Conservation (phyloP, 2,113 vertebrate genomes). For the Chloropsis cyanopogon region DNA sequence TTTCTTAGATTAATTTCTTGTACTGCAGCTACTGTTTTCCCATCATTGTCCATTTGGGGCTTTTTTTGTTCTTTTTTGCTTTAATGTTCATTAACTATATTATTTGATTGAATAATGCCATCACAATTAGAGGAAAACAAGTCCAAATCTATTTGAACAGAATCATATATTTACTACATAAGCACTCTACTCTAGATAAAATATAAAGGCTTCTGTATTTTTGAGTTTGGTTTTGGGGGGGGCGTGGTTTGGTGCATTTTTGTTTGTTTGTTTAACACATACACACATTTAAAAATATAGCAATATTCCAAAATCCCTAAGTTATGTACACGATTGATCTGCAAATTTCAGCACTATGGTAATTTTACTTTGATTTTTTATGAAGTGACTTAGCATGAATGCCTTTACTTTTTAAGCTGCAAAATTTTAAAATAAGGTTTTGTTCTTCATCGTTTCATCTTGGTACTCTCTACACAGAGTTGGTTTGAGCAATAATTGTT, state of each 20-base stretch:
- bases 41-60: not conserved
- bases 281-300: not conserved
- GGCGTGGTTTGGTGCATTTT: not conserved
- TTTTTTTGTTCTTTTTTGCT: slow-evolving; percentile 48
- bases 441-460: slow-evolving; percentile 19
- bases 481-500: slow-evolving; percentile 28
- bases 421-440: not conserved
- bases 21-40: slow-evolving; percentile 9
- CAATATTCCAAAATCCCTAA: not conserved
- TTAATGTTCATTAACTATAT: slow-evolving; percentile 35
- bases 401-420: slow-evolving; percentile 6
- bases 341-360: slow-evolving; percentile 1
- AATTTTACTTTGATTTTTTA: slow-evolving; percentile 10
- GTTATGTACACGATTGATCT: not conserved
- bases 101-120: slow-evolving; percentile 47
- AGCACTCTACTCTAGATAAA: not conserved
- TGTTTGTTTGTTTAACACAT: not conserved
- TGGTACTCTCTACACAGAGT: not conserved
- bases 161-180: not conserved
- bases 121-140: slow-evolving; percentile 20
- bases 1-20: slow-evolving; percentile 39
- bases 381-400: not conserved
- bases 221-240: not conserved
- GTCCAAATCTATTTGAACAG: not conserved
- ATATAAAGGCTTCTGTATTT: not conserved